These are phyloP conservation scores for Coelopa frigida DNA, from an alignment of 1,140 invertebrate species.

Conservation along the genomic window DNA sequence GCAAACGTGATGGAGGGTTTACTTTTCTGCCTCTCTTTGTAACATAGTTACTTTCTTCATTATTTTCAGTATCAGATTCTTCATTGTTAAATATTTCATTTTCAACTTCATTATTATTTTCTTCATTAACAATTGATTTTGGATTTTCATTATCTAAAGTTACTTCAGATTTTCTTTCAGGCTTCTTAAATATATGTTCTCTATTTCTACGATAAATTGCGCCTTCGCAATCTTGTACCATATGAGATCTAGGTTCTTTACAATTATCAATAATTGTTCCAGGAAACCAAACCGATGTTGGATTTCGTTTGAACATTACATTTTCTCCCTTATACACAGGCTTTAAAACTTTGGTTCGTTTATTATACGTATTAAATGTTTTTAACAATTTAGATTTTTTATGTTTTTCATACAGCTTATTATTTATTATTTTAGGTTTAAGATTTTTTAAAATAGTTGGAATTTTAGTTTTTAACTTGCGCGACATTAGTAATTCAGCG, in stretches of 20 bases:
- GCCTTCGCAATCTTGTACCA: not conserved
- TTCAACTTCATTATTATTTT: no score
- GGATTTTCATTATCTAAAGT: no score
- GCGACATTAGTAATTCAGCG: constrained; percentile 14
- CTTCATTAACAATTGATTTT: no score
- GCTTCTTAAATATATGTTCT: no score
- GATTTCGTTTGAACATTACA: not conserved
- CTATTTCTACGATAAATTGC: not conserved
- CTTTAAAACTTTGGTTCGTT: not conserved
- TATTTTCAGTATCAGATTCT: no score
- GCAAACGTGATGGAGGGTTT: no score
- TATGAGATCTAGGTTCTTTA: not conserved
- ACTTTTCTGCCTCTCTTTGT: no score
- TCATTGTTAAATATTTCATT: no score
- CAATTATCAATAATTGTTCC: not conserved
- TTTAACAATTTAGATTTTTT: no score
- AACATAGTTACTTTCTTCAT: no score
- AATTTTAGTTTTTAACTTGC: constrained; percentile 11
- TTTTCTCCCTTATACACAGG: not conserved
- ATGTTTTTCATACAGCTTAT: not conserved
- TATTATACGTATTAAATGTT: not conserved
- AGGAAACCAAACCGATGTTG: not conserved
- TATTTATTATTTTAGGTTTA: not conserved
- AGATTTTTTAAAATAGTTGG: not conserved
- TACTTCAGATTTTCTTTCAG: no score